Base-by-base conservation (phyloP, 1,140 invertebrate species). In the Listronotus bonariensis region DNA sequence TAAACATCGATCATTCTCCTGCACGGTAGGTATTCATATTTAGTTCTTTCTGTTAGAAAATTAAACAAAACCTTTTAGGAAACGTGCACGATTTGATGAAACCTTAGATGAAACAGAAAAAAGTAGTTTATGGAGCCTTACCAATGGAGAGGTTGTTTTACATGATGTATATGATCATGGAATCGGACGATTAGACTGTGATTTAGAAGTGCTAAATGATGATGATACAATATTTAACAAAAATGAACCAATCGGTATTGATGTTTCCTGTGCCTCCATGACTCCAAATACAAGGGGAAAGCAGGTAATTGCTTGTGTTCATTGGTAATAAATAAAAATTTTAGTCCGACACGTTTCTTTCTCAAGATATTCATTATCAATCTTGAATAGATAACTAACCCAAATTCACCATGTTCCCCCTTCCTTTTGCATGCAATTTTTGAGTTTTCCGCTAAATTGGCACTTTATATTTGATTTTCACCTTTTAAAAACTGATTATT, bases 121-220 rank as follows among this genome's bases (percentile, higher is more conserved):
- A 32, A 36, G 48, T 40, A 52, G 42, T 32, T 15, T 64, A n/a
- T 76, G 72, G 72, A 73, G 56, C 43, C 61, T 74, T n/a, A 67
- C 45, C 32, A 72, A 65, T 38, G 68, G 63, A 31, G 67, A 75
- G 32, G 59, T 74, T 45, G 52, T 67, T 32, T 56, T 76, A 46
- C 65, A 74, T 45, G 69, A 72, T 34, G 45, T 71, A 32, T 70
- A 62, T 36, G 74, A 74, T 60, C 67, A 60, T 43, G 74, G 74
- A 32, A 70, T 76, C 10, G 68, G 68, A 15, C 60, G 68, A 45
- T 61, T 76, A 51, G 71, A 69, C 43, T 62, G 68, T 56, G 74
- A 73, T 67, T 56, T 61, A 11, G 68, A 73, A 38, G 45, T 64
- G 26, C 14, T 41, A 36, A 65, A 48, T 38, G 68, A 69, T 52